Base-by-base conservation (phyloP, 1,140 invertebrate genomes). In the Argopecten irradians region DNA sequence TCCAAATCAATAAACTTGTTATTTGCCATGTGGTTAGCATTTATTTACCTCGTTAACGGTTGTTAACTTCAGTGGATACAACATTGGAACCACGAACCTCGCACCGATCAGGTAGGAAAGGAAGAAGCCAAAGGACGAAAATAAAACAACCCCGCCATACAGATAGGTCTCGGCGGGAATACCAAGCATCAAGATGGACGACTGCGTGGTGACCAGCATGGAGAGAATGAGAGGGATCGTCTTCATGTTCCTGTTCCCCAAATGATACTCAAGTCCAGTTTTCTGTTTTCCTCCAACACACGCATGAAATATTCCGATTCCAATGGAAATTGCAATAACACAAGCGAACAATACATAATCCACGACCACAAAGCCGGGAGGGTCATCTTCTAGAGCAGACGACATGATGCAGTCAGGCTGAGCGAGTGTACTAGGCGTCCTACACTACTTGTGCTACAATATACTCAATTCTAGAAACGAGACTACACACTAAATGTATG, bases 281-380 rank as follows among this genome's bases (percentile, higher is more conserved):
- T 97, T 97, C 94, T 99, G 98, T 93, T 97, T 97, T 0, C 97
- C 98, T 19, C 96, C 98, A 34, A 97, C 97, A 91, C 98, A 97
- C 89, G 97, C 96, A 93, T 97, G 98, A 94, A 97, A 98, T 0
- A 97, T 96, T 0, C 97, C 97, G 86, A 98, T 97, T 9, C 96
- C 96, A 87, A 97, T 97, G 1, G 92, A 93, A 16, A 91, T 84
- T 0, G 71, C 22, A 19, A 93, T 43, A 36, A 87, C 35, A 34
- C 87, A 32, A 16, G 41, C 88, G 84, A 91, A 92, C 11, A 92
- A 85, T 39, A 91, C 85, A 82, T 92, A 92, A 82, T 92, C 92
- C 14, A 85, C 88, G 2, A 88, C 84, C 13, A 32, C 33, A 46
- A 90, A 88, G 32, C 34, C 39, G 9, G 55, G 55, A 11, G 55